Evolutionary conservation across 2,888 invertebrate species (phyloP).

Genomic region (Phoenoteleia sp.): DNA sequence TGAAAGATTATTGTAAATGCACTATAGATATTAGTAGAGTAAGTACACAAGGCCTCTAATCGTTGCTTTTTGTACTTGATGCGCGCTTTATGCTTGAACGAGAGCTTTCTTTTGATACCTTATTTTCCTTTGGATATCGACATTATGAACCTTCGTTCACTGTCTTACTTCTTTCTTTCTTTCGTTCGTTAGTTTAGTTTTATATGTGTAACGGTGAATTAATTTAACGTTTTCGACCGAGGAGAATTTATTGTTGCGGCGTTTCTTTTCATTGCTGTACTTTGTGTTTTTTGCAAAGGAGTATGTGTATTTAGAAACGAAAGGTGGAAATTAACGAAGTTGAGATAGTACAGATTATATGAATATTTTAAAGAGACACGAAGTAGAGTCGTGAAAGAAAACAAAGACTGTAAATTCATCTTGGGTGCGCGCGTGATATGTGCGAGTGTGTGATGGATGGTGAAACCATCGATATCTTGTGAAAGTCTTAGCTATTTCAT

Average conservation of each 20-base stretch:
- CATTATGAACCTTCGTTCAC: no score
- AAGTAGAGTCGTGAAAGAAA: conserved; percentile 36
- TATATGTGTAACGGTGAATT: no score
- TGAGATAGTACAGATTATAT: no score
- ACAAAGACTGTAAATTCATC: conserved; percentile 37
- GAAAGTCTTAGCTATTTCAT: conserved; percentile 39
- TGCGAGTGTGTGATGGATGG: conserved; percentile 38
- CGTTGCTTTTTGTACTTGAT: conserved; percentile 86
- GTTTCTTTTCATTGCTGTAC: conserved; percentile 63
- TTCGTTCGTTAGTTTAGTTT: no score
- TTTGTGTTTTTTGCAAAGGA: conserved; percentile 31
- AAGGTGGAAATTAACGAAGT: no score
- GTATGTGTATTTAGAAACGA: no score
- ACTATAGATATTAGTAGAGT: conserved; percentile 82
- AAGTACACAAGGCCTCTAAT: conserved; percentile 85
- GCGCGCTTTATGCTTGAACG: conserved; percentile 83
- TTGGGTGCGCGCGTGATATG: conserved; percentile 28
- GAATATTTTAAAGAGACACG: conserved; percentile 25
- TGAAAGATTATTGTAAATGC: conserved; percentile 82
- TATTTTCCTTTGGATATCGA: conserved; percentile 77
- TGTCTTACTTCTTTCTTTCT: no score
- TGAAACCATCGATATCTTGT: conserved; percentile 9
- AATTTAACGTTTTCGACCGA: conserved; percentile 1
- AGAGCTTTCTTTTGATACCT: conserved; percentile 69
- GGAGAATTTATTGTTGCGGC: conserved; percentile 72